Conservation (phyloP, 2,113 vertebrate species). For the Canis aureus region DNA sequence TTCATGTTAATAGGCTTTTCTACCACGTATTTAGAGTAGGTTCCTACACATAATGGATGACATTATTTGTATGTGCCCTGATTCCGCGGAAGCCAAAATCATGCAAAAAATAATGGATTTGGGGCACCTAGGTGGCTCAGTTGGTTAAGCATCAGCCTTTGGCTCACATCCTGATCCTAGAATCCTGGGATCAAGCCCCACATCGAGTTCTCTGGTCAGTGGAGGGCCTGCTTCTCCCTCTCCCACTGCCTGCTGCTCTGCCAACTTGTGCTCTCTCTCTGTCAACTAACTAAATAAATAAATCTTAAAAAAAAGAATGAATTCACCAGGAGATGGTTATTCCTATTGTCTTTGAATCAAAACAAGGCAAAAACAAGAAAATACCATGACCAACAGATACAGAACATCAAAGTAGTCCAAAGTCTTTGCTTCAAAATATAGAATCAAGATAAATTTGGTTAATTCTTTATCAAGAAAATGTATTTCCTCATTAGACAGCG, state of each 20-base stretch:
- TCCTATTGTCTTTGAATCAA: conserved; percentile 16
- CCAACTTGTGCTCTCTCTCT: too few species aligned
- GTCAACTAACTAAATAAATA: too few species aligned
- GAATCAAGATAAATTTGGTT: neutral
- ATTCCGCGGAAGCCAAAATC: neutral
- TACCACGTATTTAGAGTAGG: neutral
- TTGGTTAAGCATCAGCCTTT: too few species aligned
- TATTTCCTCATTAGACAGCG: neutral
- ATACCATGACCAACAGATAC: neutral
- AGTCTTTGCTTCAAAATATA: neutral
- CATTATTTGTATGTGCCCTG: neutral
- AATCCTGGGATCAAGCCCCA: too few species aligned
- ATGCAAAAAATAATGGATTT: neutral
- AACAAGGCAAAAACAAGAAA: neutral
- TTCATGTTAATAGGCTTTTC: neutral
- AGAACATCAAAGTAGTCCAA: neutral
- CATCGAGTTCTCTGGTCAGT: too few species aligned
- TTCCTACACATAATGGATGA: neutral
- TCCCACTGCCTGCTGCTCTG: too few species aligned
- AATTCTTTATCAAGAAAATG: neutral
- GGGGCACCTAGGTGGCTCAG: too few species aligned
- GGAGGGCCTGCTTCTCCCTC: too few species aligned
- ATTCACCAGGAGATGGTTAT: neutral
- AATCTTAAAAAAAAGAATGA: neutral
- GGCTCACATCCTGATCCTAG: too few species aligned